Conservation (phyloP, 2,888 invertebrate genomes). For the Sisyra terminalis region DNA sequence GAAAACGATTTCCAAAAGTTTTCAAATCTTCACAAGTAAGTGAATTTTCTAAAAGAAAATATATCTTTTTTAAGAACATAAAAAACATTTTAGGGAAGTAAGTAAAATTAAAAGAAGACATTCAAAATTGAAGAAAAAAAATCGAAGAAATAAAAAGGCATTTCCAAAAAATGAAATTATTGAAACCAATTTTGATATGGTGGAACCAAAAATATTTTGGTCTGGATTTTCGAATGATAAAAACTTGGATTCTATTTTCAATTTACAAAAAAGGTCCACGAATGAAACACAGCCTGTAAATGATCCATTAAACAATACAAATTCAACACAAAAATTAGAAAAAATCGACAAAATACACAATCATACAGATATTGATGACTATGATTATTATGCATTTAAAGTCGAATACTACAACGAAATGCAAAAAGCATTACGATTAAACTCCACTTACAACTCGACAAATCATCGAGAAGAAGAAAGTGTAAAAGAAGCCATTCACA, state of each 20-base stretch:
- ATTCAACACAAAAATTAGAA: not conserved
- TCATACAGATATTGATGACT: constrained; percentile 18
- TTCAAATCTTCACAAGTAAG: not conserved
- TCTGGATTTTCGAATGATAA: not conserved
- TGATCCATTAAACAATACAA: not conserved
- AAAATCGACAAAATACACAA: not conserved
- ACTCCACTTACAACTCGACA: constrained; percentile 26
- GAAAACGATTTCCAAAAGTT: not conserved
- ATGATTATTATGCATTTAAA: constrained; percentile 27
- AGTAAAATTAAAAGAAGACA: not conserved
- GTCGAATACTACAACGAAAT: constrained; percentile 30
- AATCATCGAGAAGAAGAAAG: constrained; percentile 25
- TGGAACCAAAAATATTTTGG: not conserved
- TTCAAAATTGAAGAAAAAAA: not conserved
- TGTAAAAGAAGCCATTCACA: constrained; percentile 21
- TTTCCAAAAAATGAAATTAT: no score
- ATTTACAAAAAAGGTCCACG: not conserved
- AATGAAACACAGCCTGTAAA: not conserved
- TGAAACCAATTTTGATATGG: not conserved
- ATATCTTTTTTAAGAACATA: not conserved
- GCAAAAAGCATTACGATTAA: constrained; percentile 19
- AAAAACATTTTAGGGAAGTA: not conserved
- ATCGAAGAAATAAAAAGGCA: no score
- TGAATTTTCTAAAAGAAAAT: not conserved
- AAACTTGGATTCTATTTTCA: not conserved